Base-by-base conservation (phyloP, 2,797 vertebrate species). In the Chromis chromis region DNA sequence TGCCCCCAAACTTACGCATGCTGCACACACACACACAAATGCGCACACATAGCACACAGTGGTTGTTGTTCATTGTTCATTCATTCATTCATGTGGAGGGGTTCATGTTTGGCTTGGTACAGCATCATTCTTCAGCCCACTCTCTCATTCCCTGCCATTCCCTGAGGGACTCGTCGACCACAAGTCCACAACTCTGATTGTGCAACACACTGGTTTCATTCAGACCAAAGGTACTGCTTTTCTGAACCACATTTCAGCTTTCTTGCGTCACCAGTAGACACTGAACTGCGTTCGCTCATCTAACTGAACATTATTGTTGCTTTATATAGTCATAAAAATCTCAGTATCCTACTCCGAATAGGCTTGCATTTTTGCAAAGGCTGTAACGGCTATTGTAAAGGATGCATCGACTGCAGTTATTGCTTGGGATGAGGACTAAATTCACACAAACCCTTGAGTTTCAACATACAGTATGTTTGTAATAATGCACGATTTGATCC, bases 31-130 rank as follows among this genome's bases (percentile, higher is more conserved):
- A 63, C 56, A 49, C 27, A 64, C 61, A 25, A 25, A 25, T 25
- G 25, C 4, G 4, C 62, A 46, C 60, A 54, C 74, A 71, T 63
- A 79, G 84, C 84, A 87, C 90, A 91, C 84, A 86, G 82, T 84
- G 74, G 74, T 81, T 88, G 89, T 93, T 94, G 93, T 93, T 92
- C 91, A 92, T 94, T 94, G 93, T 94, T 91, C 93, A 94, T 94
- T 94, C 93, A 94, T 94, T 94, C 93, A 94, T 93, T 93, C 90
- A 91, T 93, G 88, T 79, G 64, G 81, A 89, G 80, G 69, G 86
- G 84, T 93, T 92, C 87, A 86, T 88, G 89, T 89, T 89, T 91
- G 91, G 90, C 84, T 87, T 78, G 88, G 82, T 89, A 86, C 83
- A 79, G 83, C 89, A 83, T 91, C 84, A 90, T 91, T 92, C 91